Conservation (phyloP, 2,113 vertebrate genomes). For the Hiodon alosoides region DNA sequence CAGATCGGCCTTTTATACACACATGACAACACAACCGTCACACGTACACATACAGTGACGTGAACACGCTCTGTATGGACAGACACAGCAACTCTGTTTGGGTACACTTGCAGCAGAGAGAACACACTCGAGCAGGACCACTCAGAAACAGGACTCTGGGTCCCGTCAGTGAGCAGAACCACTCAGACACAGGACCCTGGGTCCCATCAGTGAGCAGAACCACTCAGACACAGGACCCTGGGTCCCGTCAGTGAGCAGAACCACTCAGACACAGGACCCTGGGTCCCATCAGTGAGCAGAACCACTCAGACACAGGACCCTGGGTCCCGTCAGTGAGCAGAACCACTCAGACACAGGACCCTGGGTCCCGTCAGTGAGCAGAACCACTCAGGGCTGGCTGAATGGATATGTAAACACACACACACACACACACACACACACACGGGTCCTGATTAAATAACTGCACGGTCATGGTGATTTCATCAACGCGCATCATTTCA, state of each 20-base stretch:
- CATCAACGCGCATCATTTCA: too few species aligned
- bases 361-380: background rate
- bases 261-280: background rate
- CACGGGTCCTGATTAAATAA: background rate
- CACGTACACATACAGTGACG: background rate
- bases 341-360: background rate
- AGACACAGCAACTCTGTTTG: background rate
- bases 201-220: background rate
- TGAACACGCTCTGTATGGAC: slow-evolving; percentile 2
- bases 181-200: background rate
- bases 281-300: background rate
- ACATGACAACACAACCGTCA: background rate
- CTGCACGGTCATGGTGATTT: too few species aligned
- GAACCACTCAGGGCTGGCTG: background rate
- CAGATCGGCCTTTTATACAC: background rate
- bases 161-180: background rate
- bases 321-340: too few species aligned
- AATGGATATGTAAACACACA: background rate
- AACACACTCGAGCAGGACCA: too few species aligned
- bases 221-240: background rate
- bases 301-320: background rate
- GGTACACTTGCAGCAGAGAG: background rate
- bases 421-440: background rate
- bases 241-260: background rate
- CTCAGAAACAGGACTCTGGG: background rate